Evolutionary conservation across 2,113 vertebrate species (phyloP).

Genomic region (Megatriorchis doriae): DNA sequence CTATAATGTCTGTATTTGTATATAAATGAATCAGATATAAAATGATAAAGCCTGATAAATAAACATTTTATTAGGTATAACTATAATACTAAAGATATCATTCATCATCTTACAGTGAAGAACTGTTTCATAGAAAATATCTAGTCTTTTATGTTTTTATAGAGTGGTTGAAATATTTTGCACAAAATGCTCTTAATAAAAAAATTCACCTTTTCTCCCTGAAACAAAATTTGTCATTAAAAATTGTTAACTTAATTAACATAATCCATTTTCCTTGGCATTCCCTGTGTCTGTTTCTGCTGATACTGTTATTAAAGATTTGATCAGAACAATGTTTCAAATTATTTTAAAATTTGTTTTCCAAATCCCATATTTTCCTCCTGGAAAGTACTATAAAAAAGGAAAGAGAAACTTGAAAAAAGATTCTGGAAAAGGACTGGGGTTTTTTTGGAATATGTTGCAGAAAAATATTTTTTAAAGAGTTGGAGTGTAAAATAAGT

Average conservation of each 20-base stretch:
- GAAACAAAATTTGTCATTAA: not conserved
- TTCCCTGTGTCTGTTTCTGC: not conserved
- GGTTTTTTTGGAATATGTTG: not conserved
- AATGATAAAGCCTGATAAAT: not conserved
- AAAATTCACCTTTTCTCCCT: not conserved
- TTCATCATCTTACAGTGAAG: not conserved
- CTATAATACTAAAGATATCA: not conserved
- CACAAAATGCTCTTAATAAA: not conserved
- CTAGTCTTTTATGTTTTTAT: not conserved
- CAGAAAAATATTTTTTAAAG: not conserved
- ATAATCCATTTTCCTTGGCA: slow-evolving; percentile 22
- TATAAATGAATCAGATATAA: not conserved
- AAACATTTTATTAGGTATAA: not conserved
- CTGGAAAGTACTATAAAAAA: not conserved
- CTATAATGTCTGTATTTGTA: not conserved
- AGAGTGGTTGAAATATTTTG: not conserved
- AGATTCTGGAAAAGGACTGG: not conserved
- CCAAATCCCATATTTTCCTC: not conserved
- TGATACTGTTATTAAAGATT: slow-evolving; percentile 23
- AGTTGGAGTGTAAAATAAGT: not conserved
- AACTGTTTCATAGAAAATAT: not conserved
- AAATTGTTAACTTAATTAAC: slow-evolving; percentile 17
- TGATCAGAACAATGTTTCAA: not conserved
- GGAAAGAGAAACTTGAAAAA: not conserved
- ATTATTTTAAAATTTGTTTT: slow-evolving; percentile 12